phyloP scores from a whole-genome alignment of 2,113 vertebrate species.

The Calypte anna region DNA sequence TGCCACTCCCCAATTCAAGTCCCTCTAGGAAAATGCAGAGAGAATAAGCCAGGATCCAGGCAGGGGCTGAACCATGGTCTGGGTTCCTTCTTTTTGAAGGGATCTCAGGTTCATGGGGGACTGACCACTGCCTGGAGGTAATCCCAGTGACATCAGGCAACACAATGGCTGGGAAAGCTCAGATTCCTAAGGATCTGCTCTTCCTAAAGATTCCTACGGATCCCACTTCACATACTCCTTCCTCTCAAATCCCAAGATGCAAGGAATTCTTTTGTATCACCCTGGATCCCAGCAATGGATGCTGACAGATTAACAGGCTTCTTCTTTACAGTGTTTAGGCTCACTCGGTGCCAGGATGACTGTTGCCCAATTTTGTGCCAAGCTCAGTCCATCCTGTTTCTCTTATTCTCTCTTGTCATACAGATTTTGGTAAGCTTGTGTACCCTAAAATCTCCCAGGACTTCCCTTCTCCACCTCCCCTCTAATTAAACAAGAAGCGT shows the following conservation, averaged over 20 bases:
- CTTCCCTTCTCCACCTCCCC: not conserved
- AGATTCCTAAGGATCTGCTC: not conserved
- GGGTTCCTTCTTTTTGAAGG: not conserved
- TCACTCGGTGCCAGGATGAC: not conserved
- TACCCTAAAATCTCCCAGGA: slow-evolving; percentile 27
- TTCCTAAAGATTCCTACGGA: not conserved
- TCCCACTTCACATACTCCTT: not conserved
- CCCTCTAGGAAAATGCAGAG: not conserved
- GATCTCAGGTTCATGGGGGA: not conserved
- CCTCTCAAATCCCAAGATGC: not conserved
- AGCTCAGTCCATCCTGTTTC: not conserved
- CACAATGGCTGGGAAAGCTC: not conserved
- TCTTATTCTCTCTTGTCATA: slow-evolving; percentile 3
- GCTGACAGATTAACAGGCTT: slow-evolving; percentile 32
- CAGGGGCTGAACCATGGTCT: not conserved
- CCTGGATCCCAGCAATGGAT: not conserved
- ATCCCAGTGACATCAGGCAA: not conserved
- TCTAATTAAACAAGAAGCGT: slow-evolving; percentile 46
- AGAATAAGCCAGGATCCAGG: not conserved
- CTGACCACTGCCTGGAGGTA: not conserved
- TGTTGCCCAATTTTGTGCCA: not conserved
- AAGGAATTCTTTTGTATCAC: not conserved
- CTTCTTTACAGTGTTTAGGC: not conserved
- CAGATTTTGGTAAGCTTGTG: slow-evolving; percentile 9
- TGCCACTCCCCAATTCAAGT: not conserved